Conservation (phyloP, 2,113 vertebrate genomes). For the Upupa epops region DNA sequence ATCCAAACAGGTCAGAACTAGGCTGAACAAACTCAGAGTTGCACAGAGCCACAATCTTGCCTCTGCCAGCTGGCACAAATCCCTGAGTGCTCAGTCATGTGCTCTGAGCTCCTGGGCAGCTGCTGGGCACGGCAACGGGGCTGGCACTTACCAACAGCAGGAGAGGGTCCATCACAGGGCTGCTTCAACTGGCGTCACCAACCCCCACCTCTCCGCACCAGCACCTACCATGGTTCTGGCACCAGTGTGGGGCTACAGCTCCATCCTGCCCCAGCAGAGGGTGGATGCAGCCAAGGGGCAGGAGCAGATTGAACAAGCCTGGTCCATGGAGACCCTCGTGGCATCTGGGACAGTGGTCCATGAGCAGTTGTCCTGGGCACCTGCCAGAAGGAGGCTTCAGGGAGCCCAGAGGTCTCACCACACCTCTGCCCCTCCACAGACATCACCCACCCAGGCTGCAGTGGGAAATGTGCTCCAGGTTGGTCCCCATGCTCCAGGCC, state of each 20-base stretch:
- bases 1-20: neutral
- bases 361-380: accelerated
- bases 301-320: neutral
- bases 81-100: too few relatives aligned
- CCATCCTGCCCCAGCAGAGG: neutral
- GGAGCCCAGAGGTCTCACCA: neutral
- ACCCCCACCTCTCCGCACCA: too few relatives aligned
- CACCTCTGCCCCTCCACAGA: neutral
- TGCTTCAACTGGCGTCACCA: neutral
- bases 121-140: accelerated
- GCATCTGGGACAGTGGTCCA: accelerated
- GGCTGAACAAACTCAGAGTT: too few relatives aligned
- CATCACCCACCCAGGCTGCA: neutral
- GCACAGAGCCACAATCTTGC: neutral
- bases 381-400: neutral
- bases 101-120: neutral
- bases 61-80: too few relatives aligned
- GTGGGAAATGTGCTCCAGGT: accelerated
- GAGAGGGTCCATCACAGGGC: neutral
- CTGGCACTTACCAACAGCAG: neutral
- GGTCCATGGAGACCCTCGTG: accelerated
- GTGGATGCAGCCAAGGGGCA: too few relatives aligned
- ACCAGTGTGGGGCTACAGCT: accelerated
- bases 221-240: neutral
- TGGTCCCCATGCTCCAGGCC: neutral